Percentiles rank a stretch among this genome's conserved stretches.
Conservation (phyloP, 1,140 invertebrate genomes). For the Ceratina japonica region DNA sequence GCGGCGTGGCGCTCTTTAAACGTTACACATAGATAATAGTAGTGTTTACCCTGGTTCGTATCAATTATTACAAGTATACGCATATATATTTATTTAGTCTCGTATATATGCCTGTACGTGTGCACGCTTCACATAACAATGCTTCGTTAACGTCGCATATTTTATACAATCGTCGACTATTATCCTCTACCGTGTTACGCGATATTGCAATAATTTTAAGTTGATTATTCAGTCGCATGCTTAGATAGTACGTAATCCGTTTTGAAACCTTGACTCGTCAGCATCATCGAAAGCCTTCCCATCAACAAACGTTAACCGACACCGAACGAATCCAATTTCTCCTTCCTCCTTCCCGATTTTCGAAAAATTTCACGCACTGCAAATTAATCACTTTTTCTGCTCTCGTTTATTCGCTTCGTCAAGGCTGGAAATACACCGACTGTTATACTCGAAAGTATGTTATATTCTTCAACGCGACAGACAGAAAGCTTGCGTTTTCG, state of each 20-base stretch:
- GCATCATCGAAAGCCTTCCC: background rate
- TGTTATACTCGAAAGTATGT: background rate
- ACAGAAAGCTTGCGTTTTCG: background rate
- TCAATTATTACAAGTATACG: conserved; percentile 53
- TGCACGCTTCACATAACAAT: conserved; percentile 46
- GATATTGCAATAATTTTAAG: conserved; percentile 56
- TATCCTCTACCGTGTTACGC: conserved; percentile 25
- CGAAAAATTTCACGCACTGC: too few relatives aligned
- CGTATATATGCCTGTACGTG: background rate
- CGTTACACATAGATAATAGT: conserved; percentile 52
- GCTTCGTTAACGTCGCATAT: conserved; percentile 31
- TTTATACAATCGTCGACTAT: conserved; percentile 47
- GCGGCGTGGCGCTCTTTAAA: conserved; percentile 13
- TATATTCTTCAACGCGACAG: background rate
- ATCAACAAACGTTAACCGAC: background rate
- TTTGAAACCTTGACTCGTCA: background rate
- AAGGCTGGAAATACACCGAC: background rate
- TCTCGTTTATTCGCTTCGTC: too few relatives aligned
- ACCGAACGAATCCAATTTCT: background rate
- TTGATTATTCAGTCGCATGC: conserved; percentile 69
- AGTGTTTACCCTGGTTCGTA: conserved; percentile 63
- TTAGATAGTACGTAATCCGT: conserved; percentile 51
- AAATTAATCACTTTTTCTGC: too few relatives aligned
- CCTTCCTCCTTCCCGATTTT: background rate
- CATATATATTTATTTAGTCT: conserved; percentile 9